Base-by-base conservation (phyloP, 2,888 invertebrate genomes). In the Kryphioiulus occultus region DNA sequence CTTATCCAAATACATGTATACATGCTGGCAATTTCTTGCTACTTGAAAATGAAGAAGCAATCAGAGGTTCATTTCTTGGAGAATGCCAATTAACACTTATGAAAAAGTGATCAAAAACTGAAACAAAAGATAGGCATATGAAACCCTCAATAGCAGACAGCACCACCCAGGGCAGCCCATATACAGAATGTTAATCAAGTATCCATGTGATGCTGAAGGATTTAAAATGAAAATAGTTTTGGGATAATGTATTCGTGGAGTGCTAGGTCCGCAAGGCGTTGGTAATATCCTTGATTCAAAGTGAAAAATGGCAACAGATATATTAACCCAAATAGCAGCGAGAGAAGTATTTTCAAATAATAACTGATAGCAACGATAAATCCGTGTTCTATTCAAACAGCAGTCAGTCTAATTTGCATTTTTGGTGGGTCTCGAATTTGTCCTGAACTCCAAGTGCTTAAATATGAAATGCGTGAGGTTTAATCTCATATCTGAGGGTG, bases 341-440 rank as follows among this genome's bases (percentile, higher is more conserved):
- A 68, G 9, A 68, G 22, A 68, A n/a, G 26, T 26, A 68, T 68
- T 68, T 68, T 26, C 68, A 26, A 68, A 68, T 68, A 68, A 68
- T 68, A 68, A 26, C 68, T 68, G 68, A 68, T 68, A 68, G 10
- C 68, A 68, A 53, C 0, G 68, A 59, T 68, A 68, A 68, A 68
- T 68, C 10, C 26, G 68, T 59, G n/a, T 22, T 59, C 7, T 26
- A 26, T 68, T 26, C 26, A 68, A 68, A 68, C 22, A 68, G 68
- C 68, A 26, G 68, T n/a, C 26, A 68, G 12, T 0, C 68, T 26
- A 68, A 68, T 68, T 68, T 68, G 26, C 68, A 68, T 68, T 68
- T 68, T 68, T 68, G 68, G 68, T 68, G 68, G 68, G 68, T 68
- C 68, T 68, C 68, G 68, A 7, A 68, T 68, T 68, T 68, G 68